phyloP scores from a whole-genome alignment of 2,888 invertebrate species.

The Heliconius erato region DNA sequence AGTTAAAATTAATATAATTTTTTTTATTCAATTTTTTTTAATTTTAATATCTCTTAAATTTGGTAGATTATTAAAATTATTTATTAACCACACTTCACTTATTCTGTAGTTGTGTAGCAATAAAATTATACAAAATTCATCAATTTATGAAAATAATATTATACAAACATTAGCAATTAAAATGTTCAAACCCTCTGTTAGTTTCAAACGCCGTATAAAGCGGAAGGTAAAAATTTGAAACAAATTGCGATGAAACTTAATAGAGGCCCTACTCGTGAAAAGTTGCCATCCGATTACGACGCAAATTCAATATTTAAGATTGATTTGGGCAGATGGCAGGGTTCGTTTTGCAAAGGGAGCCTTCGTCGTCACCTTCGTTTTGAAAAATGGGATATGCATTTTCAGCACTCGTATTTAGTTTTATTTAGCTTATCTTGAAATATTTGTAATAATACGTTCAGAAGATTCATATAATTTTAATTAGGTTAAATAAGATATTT shows the following conservation, averaged over 20 bases:
- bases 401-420: slow-evolving; percentile 6
- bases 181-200: slow-evolving; percentile 68
- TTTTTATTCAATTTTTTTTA: too few species aligned
- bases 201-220: slow-evolving; percentile 64
- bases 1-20: too few species aligned
- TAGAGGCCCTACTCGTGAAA: slow-evolving; percentile 84
- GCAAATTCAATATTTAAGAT: slow-evolving; percentile 86
- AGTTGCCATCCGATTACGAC: slow-evolving; percentile 83
- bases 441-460: neutral
- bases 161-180: slow-evolving; percentile 68
- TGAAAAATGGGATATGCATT: slow-evolving; percentile 26
- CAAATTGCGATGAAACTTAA: slow-evolving; percentile 85
- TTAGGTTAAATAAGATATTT: neutral
- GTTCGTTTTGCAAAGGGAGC: slow-evolving; percentile 63
- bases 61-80: neutral
- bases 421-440: neutral
- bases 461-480: neutral
- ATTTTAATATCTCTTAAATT: too few species aligned
- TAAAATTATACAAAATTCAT: neutral
- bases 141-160: neutral
- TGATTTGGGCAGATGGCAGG: slow-evolving; percentile 84
- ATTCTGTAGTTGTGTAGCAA: neutral
- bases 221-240: slow-evolving; percentile 81
- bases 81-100: neutral
- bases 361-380: slow-evolving; percentile 22